Evolutionary conservation across 92 coral and sea anemone genomes (phyloP), one percentile per base, ranked within the genome.

Genomic region (Phenganax stokvisi): DNA sequence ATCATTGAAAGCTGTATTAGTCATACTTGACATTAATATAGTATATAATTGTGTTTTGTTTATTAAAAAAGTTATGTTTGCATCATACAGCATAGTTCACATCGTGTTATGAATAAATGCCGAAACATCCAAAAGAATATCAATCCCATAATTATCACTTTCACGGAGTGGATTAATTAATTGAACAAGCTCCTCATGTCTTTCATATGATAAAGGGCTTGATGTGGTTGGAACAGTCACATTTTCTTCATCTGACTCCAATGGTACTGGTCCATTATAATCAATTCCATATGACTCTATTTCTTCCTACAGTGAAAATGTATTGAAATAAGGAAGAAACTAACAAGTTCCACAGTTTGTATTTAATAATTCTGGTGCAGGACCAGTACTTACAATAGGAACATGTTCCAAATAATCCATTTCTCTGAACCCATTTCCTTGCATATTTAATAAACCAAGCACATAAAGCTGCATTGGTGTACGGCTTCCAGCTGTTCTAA

Each of bases 131-230:
- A 85, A 9, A 59, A 67, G 74, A 75, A 85, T 85, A 59, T 79
- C 87, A 79, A 85, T 85, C 13, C 87, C 87, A 85, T 85, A 74
- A 60, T 57, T 69, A 56, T 80, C 85, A 85, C 87, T 85, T 20
- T 81, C 30, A 47, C 83, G 53, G 8, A 85, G 71, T 85, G 87
- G 87, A 74, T 85, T 81, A 10, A 84, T 69, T 57, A 55, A 54
- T 54, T 60, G 55, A 13, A 47, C 72, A 75, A 84, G 79, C 47
- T 59, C 85, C 55, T 80, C 81, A 71, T 75, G 51, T 4, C 80
- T 75, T 75, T 75, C 80, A 17, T 71, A 57, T 85, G 88, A 85
- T 6, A 53, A 51, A 12, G 74, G 80, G 81, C 57, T 56, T 72
- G 74, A 57, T 77, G 88, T 68, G 52, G 73, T 72, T n/a, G 88